Conservation (phyloP, 2,888 invertebrate species). For the Epistrophella euchroma region DNA sequence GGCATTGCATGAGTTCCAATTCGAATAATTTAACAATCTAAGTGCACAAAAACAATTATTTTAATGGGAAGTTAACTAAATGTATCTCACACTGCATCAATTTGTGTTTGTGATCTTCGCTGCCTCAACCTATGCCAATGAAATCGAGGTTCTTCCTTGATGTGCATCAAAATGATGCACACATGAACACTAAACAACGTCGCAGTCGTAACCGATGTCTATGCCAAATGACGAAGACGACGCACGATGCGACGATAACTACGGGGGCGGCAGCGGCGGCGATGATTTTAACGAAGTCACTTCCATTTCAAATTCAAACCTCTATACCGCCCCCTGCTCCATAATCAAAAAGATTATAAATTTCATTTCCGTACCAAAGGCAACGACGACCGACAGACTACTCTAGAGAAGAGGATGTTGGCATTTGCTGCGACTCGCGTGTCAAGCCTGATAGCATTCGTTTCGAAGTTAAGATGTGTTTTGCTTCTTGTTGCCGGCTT, state of each 20-base stretch:
- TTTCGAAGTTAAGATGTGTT: conserved; percentile 1
- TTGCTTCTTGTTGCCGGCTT: conserved; percentile 13
- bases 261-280: background rate
- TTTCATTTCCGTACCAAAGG: conserved; percentile 72
- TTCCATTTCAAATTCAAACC: conserved; percentile 20
- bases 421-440: conserved; percentile 71
- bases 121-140: conserved; percentile 71
- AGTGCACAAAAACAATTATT: conserved; percentile 53
- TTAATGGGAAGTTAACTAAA: conserved; percentile 64
- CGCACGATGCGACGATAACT: no score
- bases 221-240: background rate
- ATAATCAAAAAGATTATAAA: conserved; percentile 54
- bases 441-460: conserved; percentile 63
- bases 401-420: conserved; percentile 39
- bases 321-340: conserved; percentile 12
- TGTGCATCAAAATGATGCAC: conserved; percentile 55
- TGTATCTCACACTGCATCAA: conserved; percentile 61
- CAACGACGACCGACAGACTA: conserved; percentile 35
- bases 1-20: conserved; percentile 30
- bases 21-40: conserved; percentile 35
- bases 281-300: conserved; percentile 11
- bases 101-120: conserved; percentile 53
- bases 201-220: background rate
- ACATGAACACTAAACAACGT: background rate
- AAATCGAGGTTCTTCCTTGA: conserved; percentile 58